Conservation (phyloP, 2,797 vertebrate species). For the Lophius americanus region DNA sequence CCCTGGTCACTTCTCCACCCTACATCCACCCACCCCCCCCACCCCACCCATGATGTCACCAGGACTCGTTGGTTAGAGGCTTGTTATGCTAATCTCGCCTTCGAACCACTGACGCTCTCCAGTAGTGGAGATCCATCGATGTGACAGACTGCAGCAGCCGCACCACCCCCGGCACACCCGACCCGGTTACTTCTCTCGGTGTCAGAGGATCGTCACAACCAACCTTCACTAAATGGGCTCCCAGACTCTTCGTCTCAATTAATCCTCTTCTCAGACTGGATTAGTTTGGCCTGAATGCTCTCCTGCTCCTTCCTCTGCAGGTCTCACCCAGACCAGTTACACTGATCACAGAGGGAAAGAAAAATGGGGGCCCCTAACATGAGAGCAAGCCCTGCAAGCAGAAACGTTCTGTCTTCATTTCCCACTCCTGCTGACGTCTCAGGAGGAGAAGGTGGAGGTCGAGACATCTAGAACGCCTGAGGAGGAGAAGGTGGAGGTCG, state of each 20-base stretch:
- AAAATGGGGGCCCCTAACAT: no score
- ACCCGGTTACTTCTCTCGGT: conserved; percentile 42
- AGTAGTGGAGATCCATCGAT: conserved; percentile 65
- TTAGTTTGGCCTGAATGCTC: conserved; percentile 31
- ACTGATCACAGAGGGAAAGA: not conserved
- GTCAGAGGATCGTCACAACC: conserved; percentile 37
- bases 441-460: no score
- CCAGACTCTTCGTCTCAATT: conserved; percentile 44
- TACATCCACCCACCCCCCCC: conserved; percentile 5
- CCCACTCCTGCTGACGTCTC: no score
- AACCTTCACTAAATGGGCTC: conserved; percentile 47
- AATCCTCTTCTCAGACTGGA: conserved; percentile 57
- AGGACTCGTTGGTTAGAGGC: conserved; percentile 67
- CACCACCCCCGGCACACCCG: conserved; percentile 40
- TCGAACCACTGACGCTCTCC: conserved; percentile 63
- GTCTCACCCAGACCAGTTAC: conserved; percentile 7
- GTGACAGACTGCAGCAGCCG: conserved; percentile 58
- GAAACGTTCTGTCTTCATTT: no score
- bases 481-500: no score
- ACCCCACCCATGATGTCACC: conserved; percentile 47
- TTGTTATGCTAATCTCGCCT: conserved; percentile 84
- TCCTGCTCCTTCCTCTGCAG: conserved; percentile 1
- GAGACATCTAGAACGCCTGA: no score
- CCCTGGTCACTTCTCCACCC: conserved; percentile 51
- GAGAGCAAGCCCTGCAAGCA: no score